phyloP scores from a whole-genome alignment of 2,113 vertebrate genomes.

The Lophius piscatorius region DNA sequence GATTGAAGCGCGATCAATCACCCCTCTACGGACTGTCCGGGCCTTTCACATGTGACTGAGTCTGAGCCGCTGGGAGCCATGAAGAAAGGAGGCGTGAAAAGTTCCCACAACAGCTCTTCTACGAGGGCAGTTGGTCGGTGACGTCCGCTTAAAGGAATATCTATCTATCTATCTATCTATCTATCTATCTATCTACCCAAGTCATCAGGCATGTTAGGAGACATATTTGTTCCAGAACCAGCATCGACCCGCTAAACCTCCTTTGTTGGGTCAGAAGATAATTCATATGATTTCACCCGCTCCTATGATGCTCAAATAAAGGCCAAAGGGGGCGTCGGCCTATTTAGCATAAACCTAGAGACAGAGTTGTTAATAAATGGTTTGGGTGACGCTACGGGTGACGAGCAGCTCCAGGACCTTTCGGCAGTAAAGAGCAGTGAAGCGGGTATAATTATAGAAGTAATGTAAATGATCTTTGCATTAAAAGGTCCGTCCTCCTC shows the following conservation, averaged over 20 bases:
- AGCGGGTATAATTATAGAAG: too few relatives aligned
- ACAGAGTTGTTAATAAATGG: conserved; percentile 74
- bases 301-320: conserved; percentile 63
- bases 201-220: too few relatives aligned
- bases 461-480: too few relatives aligned
- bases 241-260: conserved; percentile 23
- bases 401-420: conserved; percentile 56
- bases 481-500: too few relatives aligned
- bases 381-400: conserved; percentile 64
- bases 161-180: too few relatives aligned
- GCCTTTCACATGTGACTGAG: conserved; percentile 63
- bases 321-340: conserved; percentile 59
- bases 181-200: too few relatives aligned
- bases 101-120: conserved; percentile 26
- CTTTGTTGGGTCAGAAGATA: conserved; percentile 52
- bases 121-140: conserved; percentile 36
- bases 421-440: too few relatives aligned
- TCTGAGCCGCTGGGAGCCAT: conserved; percentile 26
- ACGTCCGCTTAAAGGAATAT: too few relatives aligned
- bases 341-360: conserved; percentile 72
- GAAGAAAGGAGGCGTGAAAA: conserved; percentile 28
- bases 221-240: conserved; percentile 11
- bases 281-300: conserved; percentile 65
- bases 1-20: conserved; percentile 70
- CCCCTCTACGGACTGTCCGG: conserved; percentile 60